A percentile compares a stretch with the other conserved stretches of the same genome.
phyloP scores from a whole-genome alignment of 1,140 invertebrate species.

The Magallana ariakensis region DNA sequence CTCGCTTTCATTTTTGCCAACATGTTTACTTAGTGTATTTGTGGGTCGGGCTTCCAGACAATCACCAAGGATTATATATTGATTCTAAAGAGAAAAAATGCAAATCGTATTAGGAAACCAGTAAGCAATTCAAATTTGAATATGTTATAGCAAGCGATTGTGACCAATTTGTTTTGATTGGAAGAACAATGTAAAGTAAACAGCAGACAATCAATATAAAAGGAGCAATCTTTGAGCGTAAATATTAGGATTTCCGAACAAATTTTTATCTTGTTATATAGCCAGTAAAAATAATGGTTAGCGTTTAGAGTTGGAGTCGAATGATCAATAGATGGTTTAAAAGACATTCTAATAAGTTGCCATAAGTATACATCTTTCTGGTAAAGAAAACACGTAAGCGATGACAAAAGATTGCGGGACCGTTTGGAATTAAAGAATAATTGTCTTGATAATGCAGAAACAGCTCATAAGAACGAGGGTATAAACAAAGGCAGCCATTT shows the following conservation, averaged over 20 bases:
- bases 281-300: neutral
- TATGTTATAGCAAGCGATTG: neutral
- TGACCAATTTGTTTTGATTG: constrained; percentile 13
- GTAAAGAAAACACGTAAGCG: neutral
- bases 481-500: too few relatives aligned
- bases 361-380: neutral
- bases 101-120: constrained; percentile 29
- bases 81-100: constrained; percentile 25
- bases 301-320: neutral
- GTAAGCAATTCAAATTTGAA: neutral
- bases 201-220: neutral
- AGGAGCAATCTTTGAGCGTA: neutral
- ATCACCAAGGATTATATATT: constrained; percentile 20
- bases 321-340: constrained; percentile 9
- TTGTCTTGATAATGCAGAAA: neutral
- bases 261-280: constrained; percentile 14
- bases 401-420: too few relatives aligned
- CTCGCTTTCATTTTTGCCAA: constrained; percentile 33
- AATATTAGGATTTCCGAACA: constrained; percentile 14
- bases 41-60: constrained; percentile 1
- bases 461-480: too few relatives aligned
- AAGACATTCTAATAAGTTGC: neutral
- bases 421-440: neutral
- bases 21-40: constrained; percentile 35
- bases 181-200: constrained; percentile 12